Evolutionary conservation across 2,797 vertebrate genomes (phyloP).

Genomic region (Platyrinchus mystaceus): DNA sequence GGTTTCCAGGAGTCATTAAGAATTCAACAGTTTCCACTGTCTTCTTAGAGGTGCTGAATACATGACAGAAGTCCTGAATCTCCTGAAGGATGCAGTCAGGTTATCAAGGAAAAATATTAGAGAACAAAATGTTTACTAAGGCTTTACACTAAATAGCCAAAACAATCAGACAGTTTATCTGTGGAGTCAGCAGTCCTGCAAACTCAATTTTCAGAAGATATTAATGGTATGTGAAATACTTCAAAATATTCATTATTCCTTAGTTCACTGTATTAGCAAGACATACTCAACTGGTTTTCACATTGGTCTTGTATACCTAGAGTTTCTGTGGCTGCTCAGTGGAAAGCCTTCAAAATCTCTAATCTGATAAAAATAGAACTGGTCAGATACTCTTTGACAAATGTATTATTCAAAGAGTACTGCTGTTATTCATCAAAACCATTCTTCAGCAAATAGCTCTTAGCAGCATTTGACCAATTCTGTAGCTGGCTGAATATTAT

Average conservation of each 20-base stretch:
- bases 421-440: conserved; percentile 22
- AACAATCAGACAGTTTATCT: not conserved
- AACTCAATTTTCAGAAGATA: not conserved
- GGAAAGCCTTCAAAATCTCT: not conserved
- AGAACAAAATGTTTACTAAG: not conserved
- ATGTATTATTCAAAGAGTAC: conserved; percentile 2
- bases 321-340: not conserved
- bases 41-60: not conserved
- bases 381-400: not conserved
- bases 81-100: not conserved
- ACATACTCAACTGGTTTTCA: not conserved
- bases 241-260: not conserved
- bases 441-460: not conserved
- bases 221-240: not conserved
- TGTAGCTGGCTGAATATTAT: not conserved
- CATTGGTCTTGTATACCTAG: not conserved
- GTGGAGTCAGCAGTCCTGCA: not conserved
- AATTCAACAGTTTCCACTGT: not conserved
- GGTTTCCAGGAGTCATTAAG: not conserved
- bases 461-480: conserved; percentile 14
- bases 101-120: not conserved
- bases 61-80: not conserved
- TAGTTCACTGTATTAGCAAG: not conserved
- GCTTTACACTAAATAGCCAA: not conserved
- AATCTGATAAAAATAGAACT: conserved; percentile 10